These are phyloP conservation scores for Chrysolina americana DNA, from an alignment of 2,888 invertebrate species.

Conservation along the genomic window DNA sequence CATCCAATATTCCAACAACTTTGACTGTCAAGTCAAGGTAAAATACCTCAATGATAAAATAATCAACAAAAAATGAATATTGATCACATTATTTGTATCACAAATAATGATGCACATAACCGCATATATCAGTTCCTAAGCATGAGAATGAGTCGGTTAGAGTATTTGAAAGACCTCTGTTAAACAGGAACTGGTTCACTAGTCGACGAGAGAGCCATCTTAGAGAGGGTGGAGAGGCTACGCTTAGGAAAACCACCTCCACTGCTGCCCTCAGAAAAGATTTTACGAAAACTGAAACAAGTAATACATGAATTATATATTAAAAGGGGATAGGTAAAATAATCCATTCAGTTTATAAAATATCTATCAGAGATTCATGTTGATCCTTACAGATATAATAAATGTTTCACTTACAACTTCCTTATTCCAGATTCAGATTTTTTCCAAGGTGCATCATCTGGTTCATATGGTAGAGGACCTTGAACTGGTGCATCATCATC, in stretches of 20 bases:
- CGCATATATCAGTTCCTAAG: constrained; percentile 47
- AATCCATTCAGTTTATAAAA: too few relatives aligned
- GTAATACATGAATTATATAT: neutral
- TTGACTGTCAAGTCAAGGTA: neutral
- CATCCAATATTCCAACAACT: neutral
- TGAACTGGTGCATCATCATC: constrained; percentile 94
- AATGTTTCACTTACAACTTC: constrained; percentile 82
- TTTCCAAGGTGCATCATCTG: constrained; percentile 97
- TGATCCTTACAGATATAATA: too few relatives aligned
- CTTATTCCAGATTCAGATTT: constrained; percentile 89
- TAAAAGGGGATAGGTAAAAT: too few relatives aligned
- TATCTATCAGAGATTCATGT: too few relatives aligned
- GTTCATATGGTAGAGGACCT: constrained; percentile 96
- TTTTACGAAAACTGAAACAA: constrained; percentile 84
- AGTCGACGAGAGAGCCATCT: constrained; percentile 76
- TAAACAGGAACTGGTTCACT: constrained; percentile 66
- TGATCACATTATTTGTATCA: constrained; percentile 41
- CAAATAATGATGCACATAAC: constrained; percentile 57
- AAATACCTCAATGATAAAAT: neutral
- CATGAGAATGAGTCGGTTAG: constrained; percentile 33
- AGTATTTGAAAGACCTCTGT: constrained; percentile 39
- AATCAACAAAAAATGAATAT: constrained; percentile 17
- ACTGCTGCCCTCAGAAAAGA: constrained; percentile 86
- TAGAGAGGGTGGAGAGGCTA: constrained; percentile 84
- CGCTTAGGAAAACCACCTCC: constrained; percentile 85